Base-by-base conservation (phyloP, 2,888 invertebrate genomes). In the Pollenia labialis region DNA sequence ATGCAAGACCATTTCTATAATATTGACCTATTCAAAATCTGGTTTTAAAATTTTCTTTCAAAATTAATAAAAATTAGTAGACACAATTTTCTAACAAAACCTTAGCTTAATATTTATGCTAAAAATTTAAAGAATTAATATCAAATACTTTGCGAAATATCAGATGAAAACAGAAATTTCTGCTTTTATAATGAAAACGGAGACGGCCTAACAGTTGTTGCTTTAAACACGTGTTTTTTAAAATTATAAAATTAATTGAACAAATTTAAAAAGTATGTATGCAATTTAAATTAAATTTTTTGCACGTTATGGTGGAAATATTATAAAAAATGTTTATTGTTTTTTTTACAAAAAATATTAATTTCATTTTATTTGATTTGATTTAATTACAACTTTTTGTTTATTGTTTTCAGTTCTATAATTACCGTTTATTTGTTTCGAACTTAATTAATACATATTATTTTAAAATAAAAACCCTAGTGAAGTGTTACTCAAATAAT, bases 361-460 rank as follows among this genome's bases (percentile, higher is more conserved):
- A 50, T 50, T 69, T 69, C 58, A 60, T 64, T 76, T 60, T 12
- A 50, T 50, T 69, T 69, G 56, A 60, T 64, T 76, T 60, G n/a
- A 58, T 50, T 58, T 58, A 77, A 58, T 23, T 58, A 58, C 3
- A 58, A 56, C 16, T 42, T 18, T 58, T 69, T 60, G 4, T 58
- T 40, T 14, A 79, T 69, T 60, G 12, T 69, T 69, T 42, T 69
- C 40, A 18, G 1, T 32, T 71, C 32, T 62, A 18, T 58, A 79
- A 68, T 79, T 48, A 79, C 58, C 56, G 32, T 48, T 68, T 68
- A 79, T 71, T 62, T 52, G 23, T 23, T 62, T 71, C 32, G 32
- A 32, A 32, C 32, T 32, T 32, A 32, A 32, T 62, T 10, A 54
- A 32, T 52, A n/a, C n/a, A n/a, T n/a, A n/a, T 12, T 32, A 46